phyloP scores from a whole-genome alignment of 2,797 vertebrate genomes.

The Steatocranus sp. region DNA sequence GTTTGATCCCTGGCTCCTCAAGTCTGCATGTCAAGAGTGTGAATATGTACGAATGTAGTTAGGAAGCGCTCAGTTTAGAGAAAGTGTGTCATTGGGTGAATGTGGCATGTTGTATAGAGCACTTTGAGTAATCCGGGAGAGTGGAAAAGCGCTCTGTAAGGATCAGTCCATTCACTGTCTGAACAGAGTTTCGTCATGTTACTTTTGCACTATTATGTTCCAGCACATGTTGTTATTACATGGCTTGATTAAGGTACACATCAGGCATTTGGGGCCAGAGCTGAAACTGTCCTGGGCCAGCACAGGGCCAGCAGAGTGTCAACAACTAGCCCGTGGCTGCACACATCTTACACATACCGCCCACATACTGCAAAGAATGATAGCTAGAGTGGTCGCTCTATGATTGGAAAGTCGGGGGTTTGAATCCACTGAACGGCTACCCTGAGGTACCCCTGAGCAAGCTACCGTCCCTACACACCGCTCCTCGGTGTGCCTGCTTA shows the following conservation, averaged over 20 bases:
- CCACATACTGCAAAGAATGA: not conserved
- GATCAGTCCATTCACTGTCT: not conserved
- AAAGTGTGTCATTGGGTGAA: not conserved
- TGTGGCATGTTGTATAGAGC: not conserved
- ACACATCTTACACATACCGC: not conserved
- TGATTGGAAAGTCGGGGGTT: not conserved
- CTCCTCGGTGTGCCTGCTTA: accelerated
- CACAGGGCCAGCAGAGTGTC: not conserved
- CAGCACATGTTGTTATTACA: not conserved
- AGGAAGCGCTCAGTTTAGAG: not conserved
- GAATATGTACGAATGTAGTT: no score
- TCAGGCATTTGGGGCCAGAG: not conserved
- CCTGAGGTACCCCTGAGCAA: not conserved
- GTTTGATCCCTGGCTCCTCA: not conserved
- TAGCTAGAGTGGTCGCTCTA: no score
- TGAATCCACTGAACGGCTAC: not conserved
- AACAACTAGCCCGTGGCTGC: not conserved
- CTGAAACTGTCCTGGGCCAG: not conserved
- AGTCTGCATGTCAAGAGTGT: not conserved
- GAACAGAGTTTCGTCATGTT: not conserved
- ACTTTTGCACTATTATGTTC: not conserved
- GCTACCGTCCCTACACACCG: not conserved
- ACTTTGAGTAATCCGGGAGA: not conserved
- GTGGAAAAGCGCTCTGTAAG: not conserved
- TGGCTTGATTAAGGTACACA: not conserved